Conservation (phyloP, 2,888 invertebrate genomes). For the Pilophorus perplexus region DNA sequence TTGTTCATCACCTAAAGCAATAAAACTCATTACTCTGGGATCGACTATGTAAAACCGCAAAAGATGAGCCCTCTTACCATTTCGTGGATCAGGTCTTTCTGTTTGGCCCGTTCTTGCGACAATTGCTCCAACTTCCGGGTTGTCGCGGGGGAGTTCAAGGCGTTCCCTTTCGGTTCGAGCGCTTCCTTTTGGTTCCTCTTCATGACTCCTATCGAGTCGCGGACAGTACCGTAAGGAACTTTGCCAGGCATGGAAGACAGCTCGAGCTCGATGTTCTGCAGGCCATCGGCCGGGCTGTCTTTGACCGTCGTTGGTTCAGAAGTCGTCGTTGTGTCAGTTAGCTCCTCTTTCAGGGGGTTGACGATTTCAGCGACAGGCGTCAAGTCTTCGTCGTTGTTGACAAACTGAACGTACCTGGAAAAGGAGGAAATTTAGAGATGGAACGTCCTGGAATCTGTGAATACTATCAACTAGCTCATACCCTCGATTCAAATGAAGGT, state of each 20-base stretch:
- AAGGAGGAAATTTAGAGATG: too few species aligned
- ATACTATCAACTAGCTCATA: too few species aligned
- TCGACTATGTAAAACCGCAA: neutral
- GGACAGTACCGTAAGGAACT: slow-evolving; percentile 64
- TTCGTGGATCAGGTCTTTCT: slow-evolving; percentile 79
- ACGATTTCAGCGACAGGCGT: slow-evolving; percentile 55
- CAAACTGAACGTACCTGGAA: slow-evolving; percentile 68
- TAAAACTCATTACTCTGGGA: too few species aligned
- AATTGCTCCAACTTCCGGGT: slow-evolving; percentile 71
- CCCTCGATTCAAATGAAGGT: slow-evolving; percentile 59
- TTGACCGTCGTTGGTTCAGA: slow-evolving; percentile 46
- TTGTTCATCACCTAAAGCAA: slow-evolving; percentile 63
- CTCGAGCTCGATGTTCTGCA: slow-evolving; percentile 21
- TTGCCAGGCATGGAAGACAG: slow-evolving; percentile 29
- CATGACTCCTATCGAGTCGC: slow-evolving; percentile 64
- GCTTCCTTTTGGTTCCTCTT: slow-evolving; percentile 47
- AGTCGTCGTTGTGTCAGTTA: slow-evolving; percentile 45
- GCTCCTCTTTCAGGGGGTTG: slow-evolving; percentile 45
- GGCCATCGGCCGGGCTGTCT: slow-evolving; percentile 41
- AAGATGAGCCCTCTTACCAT: slow-evolving; percentile 54
- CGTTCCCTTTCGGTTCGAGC: slow-evolving; percentile 53
- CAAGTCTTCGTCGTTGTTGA: slow-evolving; percentile 55
- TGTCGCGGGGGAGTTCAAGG: slow-evolving; percentile 54
- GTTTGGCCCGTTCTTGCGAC: slow-evolving; percentile 74
- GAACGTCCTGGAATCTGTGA: too few species aligned